A percentile compares a stretch with the other conserved stretches of the same genome.
Conservation (phyloP, 2,888 invertebrate species). For the Dysmachus trigonus region DNA sequence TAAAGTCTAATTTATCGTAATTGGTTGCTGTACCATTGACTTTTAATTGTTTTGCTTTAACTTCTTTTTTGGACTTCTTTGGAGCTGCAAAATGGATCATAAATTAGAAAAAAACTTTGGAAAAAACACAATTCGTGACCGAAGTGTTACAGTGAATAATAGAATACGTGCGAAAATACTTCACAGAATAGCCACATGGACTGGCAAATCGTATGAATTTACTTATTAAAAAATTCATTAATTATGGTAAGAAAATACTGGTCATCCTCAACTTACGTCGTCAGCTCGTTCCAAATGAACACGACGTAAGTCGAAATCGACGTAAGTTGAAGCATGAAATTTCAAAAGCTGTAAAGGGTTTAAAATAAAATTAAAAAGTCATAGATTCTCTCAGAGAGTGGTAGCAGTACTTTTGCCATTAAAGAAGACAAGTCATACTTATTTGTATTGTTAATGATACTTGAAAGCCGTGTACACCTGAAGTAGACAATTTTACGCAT, state of each 20-base stretch:
- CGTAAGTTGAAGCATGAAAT: too few species aligned
- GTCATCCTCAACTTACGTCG: too few species aligned
- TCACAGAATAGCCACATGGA: background rate
- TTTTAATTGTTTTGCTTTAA: slow-evolving; percentile 53
- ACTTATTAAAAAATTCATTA: background rate
- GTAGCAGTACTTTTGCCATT: too few species aligned
- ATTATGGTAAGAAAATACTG: background rate
- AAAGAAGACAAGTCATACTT: too few species aligned
- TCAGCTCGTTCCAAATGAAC: too few species aligned
- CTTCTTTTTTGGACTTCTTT: background rate
- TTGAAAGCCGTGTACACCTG: too few species aligned
- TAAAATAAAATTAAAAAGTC: too few species aligned
- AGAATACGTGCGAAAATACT: background rate
- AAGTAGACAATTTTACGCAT: too few species aligned
- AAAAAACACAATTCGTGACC: background rate
- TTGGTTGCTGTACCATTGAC: slow-evolving; percentile 72
- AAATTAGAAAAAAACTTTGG: background rate
- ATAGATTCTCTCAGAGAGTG: too few species aligned
- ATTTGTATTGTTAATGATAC: too few species aligned
- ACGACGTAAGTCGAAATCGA: too few species aligned
- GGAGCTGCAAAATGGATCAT: background rate
- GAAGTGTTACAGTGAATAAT: background rate
- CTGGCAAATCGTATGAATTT: background rate
- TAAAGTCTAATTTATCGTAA: slow-evolving; percentile 71
- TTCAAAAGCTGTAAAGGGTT: too few species aligned